Evolutionary conservation across 1,140 invertebrate species (phyloP).

Genomic region (Drosophila pectinifera): DNA sequence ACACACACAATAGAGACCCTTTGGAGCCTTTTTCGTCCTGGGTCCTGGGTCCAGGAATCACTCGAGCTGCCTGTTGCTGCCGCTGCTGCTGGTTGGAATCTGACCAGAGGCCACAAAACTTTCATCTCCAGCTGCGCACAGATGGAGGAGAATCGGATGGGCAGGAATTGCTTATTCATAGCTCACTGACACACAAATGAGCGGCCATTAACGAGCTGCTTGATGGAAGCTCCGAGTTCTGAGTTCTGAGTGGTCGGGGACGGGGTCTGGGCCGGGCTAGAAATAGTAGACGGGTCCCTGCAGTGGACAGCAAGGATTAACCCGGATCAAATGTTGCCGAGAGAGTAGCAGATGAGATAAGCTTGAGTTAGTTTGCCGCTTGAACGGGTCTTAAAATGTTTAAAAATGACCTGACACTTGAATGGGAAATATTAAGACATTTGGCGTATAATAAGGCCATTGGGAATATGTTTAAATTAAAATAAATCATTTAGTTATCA

Average conservation of each 20-base stretch:
- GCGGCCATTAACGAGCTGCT: constrained; percentile 50
- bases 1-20: constrained; percentile 8
- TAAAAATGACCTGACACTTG: not conserved
- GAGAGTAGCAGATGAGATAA: constrained; percentile 24
- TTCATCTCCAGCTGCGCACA: constrained; percentile 40
- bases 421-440: constrained; percentile 1
- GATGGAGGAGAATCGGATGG: constrained; percentile 4
- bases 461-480: not conserved
- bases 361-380: constrained; percentile 23
- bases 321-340: constrained; percentile 42
- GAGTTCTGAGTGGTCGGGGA: not conserved
- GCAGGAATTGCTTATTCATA: constrained; percentile 60
- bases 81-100: constrained; percentile 30
- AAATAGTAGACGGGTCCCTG: constrained; percentile 20
- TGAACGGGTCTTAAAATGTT: constrained; percentile 11
- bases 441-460: too few relatives aligned
- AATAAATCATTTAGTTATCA: not conserved
- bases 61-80: constrained; percentile 30
- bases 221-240: constrained; percentile 14
- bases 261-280: not conserved
- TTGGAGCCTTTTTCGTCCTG: constrained; percentile 2
- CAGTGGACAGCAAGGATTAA: constrained; percentile 45
- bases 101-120: constrained; percentile 52
- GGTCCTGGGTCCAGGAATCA: not conserved
- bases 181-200: constrained; percentile 59